A percentile compares a stretch with the other conserved stretches of the same genome.
phyloP scores from a whole-genome alignment of 1,140 invertebrate species.

The Dendrolimus punctatus region DNA sequence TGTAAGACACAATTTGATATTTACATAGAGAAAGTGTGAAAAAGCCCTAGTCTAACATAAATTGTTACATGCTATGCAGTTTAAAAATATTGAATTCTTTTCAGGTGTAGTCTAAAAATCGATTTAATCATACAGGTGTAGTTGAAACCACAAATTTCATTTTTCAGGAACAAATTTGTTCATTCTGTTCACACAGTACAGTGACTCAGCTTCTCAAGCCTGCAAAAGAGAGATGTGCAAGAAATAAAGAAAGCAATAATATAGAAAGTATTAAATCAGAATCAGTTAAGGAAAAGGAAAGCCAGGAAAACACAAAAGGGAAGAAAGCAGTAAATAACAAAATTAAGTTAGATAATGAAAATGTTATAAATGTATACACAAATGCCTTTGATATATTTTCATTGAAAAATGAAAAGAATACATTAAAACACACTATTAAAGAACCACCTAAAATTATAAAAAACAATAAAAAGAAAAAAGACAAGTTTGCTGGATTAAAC shows the following conservation, averaged over 20 bases:
- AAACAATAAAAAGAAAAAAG: conserved; percentile 60
- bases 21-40: no score
- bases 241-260: conserved; percentile 9
- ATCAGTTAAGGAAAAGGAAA: background rate
- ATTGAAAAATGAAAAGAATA: conserved; percentile 45
- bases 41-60: no score
- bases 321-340: conserved; percentile 8
- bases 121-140: background rate
- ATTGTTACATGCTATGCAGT: no score
- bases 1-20: no score
- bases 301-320: conserved; percentile 10
- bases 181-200: conserved; percentile 42
- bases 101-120: background rate
- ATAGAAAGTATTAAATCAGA: conserved; percentile 3
- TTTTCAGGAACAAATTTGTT: conserved; percentile 45
- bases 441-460: conserved; percentile 41
- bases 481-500: conserved; percentile 58
- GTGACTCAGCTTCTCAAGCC: conserved; percentile 23
- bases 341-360: conserved; percentile 10
- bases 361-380: conserved; percentile 37
- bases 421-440: conserved; percentile 22
- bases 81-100: no score
- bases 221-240: conserved; percentile 7
- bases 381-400: conserved; percentile 46
- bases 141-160: background rate